Percentiles rank a stretch among this genome's conserved stretches.
Evolutionary conservation across 2,888 invertebrate genomes (phyloP).

Genomic region (Xanthia togata): DNA sequence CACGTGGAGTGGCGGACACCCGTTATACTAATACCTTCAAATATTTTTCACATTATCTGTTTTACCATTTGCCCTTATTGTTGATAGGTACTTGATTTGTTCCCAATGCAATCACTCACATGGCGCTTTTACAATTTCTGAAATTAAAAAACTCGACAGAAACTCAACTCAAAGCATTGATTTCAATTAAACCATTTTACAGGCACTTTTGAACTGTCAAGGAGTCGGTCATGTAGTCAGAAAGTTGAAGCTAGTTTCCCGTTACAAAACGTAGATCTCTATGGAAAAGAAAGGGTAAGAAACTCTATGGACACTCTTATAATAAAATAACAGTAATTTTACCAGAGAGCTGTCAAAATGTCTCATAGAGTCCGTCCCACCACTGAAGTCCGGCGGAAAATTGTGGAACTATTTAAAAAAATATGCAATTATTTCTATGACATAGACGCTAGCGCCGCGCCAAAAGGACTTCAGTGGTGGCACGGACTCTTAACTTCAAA

Average conservation of each 20-base stretch:
- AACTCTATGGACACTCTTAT: background rate
- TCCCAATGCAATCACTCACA: too few relatives aligned
- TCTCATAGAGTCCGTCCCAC: background rate
- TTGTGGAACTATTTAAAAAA: too few relatives aligned
- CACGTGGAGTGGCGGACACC: too few relatives aligned
- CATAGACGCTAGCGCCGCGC: too few relatives aligned
- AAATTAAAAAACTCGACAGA: too few relatives aligned
- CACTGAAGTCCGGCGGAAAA: too few relatives aligned
- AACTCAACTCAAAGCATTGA: background rate
- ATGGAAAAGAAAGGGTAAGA: background rate
- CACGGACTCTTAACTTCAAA: background rate
- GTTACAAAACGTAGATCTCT: background rate
- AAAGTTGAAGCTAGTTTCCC: background rate
- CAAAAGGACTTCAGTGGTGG: too few relatives aligned
- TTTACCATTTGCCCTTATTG: too few relatives aligned
- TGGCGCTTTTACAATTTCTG: background rate
- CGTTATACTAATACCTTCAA: too few relatives aligned
- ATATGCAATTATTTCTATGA: too few relatives aligned
- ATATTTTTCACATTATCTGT: too few relatives aligned
- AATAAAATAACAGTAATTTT: background rate
- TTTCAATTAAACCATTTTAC: background rate
- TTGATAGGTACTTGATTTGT: background rate
- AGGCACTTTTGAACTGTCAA: constrained; percentile 1
- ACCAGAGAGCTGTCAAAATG: background rate
- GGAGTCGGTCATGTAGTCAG: background rate